A percentile compares a stretch with the other conserved stretches of the same genome.
Conservation (phyloP, 1,140 invertebrate genomes). For the Drosophila subpulchrella region DNA sequence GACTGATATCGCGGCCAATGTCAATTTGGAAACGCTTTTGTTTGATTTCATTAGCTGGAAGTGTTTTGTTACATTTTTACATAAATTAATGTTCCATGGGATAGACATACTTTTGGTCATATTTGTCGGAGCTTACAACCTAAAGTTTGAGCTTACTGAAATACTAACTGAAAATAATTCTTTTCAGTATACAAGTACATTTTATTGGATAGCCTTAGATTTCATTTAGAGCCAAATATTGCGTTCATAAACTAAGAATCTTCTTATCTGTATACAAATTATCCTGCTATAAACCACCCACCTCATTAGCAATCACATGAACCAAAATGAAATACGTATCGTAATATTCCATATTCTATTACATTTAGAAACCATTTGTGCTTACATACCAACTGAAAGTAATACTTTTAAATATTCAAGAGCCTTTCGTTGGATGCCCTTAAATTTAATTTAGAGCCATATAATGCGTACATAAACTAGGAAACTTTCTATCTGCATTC, state of each 20-base stretch:
- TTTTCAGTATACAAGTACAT: not conserved
- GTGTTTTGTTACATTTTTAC: not conserved
- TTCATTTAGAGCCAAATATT: too few species aligned
- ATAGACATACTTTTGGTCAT: too few species aligned
- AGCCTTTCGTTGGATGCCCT: not conserved
- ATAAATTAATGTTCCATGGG: not conserved
- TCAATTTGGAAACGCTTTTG: conserved; percentile 51
- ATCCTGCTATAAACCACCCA: conserved; percentile 4
- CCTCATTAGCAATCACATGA: conserved; percentile 26
- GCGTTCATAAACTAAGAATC: not conserved
- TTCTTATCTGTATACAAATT: not conserved
- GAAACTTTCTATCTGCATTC: not conserved
- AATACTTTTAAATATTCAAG: not conserved
- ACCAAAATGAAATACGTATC: not conserved
- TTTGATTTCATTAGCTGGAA: conserved; percentile 64
- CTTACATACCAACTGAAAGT: too few species aligned
- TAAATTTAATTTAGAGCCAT: not conserved
- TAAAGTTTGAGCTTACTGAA: too few species aligned
- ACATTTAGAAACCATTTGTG: too few species aligned
- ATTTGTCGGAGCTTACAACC: not conserved
- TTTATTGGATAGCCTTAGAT: too few species aligned
- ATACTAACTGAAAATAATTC: too few species aligned
- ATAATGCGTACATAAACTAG: not conserved
- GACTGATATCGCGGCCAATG: conserved; percentile 34
- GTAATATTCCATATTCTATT: too few species aligned